phyloP scores from a whole-genome alignment of 2,797 vertebrate genomes.

The Myotis pilosus region DNA sequence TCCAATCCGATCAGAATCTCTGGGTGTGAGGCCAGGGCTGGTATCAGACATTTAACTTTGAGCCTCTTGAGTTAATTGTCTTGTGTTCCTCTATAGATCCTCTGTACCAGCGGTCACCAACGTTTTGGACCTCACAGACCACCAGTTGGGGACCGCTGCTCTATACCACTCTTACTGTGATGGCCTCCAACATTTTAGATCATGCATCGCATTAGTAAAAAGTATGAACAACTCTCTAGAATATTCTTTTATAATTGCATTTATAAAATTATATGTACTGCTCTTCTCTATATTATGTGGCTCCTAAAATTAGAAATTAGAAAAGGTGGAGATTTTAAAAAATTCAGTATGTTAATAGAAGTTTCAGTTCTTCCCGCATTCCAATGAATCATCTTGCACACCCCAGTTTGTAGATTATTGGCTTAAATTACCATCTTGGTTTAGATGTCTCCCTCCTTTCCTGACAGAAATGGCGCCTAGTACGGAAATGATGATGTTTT shows the following conservation, averaged over 20 bases:
- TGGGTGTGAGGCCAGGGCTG: too few relatives aligned
- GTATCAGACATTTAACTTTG: not conserved
- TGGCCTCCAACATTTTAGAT: not conserved
- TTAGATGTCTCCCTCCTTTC: constrained; percentile 50
- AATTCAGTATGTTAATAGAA: not conserved
- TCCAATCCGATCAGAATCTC: too few relatives aligned
- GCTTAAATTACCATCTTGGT: constrained; percentile 26
- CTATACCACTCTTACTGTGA: not conserved
- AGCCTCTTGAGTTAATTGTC: not conserved
- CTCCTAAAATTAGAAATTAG: constrained; percentile 25
- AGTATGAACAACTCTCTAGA: not conserved
- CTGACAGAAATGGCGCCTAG: constrained; percentile 26
- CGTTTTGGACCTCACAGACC: too few relatives aligned
- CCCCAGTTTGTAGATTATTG: constrained; percentile 23
- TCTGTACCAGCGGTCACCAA: not conserved
- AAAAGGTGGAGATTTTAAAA: not conserved
- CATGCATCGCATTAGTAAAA: not conserved
- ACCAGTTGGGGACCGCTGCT: too few relatives aligned
- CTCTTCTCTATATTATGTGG: not conserved
- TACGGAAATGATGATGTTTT: not conserved
- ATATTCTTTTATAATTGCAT: not conserved
- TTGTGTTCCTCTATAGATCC: not conserved
- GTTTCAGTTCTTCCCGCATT: constrained; percentile 26
- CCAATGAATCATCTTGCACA: not conserved
- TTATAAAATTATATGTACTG: not conserved